Evolutionary conservation across 2,113 vertebrate genomes (phyloP).

Genomic region (Elachura formosa): DNA sequence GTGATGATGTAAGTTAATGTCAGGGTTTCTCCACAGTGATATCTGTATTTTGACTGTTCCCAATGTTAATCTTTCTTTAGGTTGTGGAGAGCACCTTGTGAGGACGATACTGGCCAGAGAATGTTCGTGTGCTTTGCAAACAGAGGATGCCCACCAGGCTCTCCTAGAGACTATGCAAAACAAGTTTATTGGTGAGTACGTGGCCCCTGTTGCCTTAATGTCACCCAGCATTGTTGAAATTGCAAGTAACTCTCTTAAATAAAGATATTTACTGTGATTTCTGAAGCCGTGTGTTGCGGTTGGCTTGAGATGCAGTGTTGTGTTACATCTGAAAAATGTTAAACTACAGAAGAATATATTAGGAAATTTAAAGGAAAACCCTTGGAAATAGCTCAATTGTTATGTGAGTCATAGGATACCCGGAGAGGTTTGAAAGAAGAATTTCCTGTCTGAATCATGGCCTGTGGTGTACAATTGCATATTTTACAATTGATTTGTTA

Average conservation of each 20-base stretch:
- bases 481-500: conserved; percentile 3
- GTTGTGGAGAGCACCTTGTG: conserved; percentile 98
- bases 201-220: neutral
- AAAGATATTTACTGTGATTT: neutral
- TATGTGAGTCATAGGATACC: conserved; percentile 38
- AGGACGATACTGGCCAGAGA: conserved; percentile 97
- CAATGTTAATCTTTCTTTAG: conserved; percentile 69
- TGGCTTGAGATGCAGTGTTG: neutral
- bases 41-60: neutral
- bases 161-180: conserved; percentile 99
- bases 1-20: neutral
- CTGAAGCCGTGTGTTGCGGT: neutral
- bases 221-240: neutral
- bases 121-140: conserved; percentile 93
- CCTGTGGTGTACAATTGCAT: neutral
- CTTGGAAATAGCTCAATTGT: conserved; percentile 32
- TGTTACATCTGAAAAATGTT: conserved; percentile 18
- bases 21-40: neutral
- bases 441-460: conserved; percentile 46
- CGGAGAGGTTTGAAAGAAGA: neutral
- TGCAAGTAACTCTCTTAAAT: neutral
- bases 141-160: conserved; percentile 96
- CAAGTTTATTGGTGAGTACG: conserved; percentile 94
- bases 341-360: conserved; percentile 12
- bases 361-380: conserved; percentile 19